A percentile compares a stretch with the other conserved stretches of the same genome.
These are phyloP conservation scores for Accipiter cooperii DNA, from an alignment of 2,113 vertebrate species.

Conservation along the genomic window DNA sequence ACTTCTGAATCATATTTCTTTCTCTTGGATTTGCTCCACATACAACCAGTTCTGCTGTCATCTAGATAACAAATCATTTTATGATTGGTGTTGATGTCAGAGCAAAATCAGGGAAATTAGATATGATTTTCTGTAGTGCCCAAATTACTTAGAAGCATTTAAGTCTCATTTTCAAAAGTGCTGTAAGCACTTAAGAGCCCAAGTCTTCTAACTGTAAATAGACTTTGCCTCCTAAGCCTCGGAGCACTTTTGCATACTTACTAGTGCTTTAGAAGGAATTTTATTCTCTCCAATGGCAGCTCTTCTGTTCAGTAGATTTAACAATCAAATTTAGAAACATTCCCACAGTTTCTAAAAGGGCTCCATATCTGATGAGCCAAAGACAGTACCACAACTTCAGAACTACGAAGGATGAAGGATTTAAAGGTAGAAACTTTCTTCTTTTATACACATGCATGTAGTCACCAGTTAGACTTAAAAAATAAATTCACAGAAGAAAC, in stretches of 20 bases:
- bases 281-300: neutral
- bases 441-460: neutral
- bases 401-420: neutral
- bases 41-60: neutral
- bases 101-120: slow-evolving; percentile 1
- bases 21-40: slow-evolving; percentile 6
- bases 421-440: neutral
- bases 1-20: slow-evolving; percentile 12
- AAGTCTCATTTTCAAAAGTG: slow-evolving; percentile 25
- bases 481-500: neutral
- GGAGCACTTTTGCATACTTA: neutral
- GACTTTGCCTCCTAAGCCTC: neutral
- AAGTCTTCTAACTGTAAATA: neutral
- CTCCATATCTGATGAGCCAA: neutral
- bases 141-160: slow-evolving; percentile 14
- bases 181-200: neutral
- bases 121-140: neutral
- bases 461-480: neutral
- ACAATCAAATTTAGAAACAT: neutral
- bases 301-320: neutral
- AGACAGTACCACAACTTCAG: neutral
- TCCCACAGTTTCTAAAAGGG: neutral
- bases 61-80: neutral
- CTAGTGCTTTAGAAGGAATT: neutral
- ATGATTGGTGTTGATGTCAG: slow-evolving; percentile 5